Evolutionary conservation across 2,888 invertebrate species (phyloP).

Genomic region (Danaus chrysippus): DNA sequence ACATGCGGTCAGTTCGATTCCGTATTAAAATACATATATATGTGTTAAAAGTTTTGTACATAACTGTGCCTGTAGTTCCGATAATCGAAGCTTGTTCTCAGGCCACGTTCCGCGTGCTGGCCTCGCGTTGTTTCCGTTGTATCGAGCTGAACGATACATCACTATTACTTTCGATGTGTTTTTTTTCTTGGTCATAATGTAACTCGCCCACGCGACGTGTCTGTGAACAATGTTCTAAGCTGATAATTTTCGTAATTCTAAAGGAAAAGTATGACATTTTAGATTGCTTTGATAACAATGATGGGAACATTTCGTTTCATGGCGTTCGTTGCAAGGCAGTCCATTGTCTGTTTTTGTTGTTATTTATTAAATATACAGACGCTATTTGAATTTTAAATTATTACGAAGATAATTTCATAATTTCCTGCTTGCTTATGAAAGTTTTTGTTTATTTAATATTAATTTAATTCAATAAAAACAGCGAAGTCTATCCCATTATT

Average conservation of each 20-base stretch:
- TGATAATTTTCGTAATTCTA: slow-evolving; percentile 16
- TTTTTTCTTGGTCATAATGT: slow-evolving; percentile 48
- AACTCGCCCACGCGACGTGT: slow-evolving; percentile 59
- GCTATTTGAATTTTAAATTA: too few species aligned
- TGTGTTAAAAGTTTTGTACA: slow-evolving; percentile 6
- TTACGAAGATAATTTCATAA: too few species aligned
- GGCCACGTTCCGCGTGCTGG: slow-evolving; percentile 46
- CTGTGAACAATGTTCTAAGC: slow-evolving; percentile 34
- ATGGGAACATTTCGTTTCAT: too few species aligned
- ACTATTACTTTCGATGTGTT: slow-evolving; percentile 62
- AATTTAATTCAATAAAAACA: too few species aligned
- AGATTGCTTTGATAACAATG: too few species aligned
- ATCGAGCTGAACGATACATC: slow-evolving; percentile 44
- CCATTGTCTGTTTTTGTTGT: too few species aligned
- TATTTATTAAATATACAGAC: too few species aligned
- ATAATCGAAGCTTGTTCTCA: slow-evolving; percentile 42
- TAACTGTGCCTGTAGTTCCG: slow-evolving; percentile 32
- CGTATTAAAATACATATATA: slow-evolving; percentile 21
- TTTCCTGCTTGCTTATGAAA: too few species aligned
- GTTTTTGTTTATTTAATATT: too few species aligned
- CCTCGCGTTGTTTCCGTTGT: slow-evolving; percentile 51
- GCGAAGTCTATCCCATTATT: too few species aligned
- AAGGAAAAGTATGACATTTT: too few species aligned
- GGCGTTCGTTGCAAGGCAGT: too few species aligned
- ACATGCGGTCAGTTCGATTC: slow-evolving; percentile 64